Evolutionary conservation across 2,797 vertebrate species (phyloP).

Genomic region (Chloroceryle amazona): DNA sequence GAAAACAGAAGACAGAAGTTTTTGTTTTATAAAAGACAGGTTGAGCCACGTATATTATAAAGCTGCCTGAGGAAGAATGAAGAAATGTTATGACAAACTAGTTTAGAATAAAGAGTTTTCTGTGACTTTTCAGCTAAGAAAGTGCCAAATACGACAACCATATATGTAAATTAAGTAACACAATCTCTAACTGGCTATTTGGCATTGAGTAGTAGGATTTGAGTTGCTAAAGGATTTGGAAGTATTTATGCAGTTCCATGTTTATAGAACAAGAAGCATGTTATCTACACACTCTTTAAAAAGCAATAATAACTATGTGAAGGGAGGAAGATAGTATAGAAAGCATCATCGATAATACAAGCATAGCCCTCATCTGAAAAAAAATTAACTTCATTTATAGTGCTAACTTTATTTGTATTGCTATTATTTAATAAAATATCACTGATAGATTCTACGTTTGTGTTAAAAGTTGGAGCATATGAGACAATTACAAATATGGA

Average conservation of each 20-base stretch:
- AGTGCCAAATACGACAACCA: not conserved
- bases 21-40: not conserved
- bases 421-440: not conserved
- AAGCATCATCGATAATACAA: not conserved
- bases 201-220: not conserved
- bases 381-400: not conserved
- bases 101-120: not conserved
- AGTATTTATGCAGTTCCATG: not conserved
- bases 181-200: not conserved
- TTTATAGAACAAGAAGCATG: not conserved
- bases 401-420: not conserved
- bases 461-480: not conserved
- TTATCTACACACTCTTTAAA: not conserved
- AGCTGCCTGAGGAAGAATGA: not conserved
- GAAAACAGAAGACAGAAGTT: not conserved
- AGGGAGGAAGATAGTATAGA: not conserved
- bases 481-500: not conserved
- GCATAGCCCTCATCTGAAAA: not conserved
- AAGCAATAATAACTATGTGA: not conserved
- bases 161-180: not conserved
- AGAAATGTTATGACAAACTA: not conserved
- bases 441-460: not conserved
- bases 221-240: not conserved
- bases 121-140: not conserved
- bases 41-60: not conserved